Evolutionary conservation across 2,113 vertebrate species (phyloP), one percentile per base, ranked within the genome.

Genomic region (Alligator sinensis): DNA sequence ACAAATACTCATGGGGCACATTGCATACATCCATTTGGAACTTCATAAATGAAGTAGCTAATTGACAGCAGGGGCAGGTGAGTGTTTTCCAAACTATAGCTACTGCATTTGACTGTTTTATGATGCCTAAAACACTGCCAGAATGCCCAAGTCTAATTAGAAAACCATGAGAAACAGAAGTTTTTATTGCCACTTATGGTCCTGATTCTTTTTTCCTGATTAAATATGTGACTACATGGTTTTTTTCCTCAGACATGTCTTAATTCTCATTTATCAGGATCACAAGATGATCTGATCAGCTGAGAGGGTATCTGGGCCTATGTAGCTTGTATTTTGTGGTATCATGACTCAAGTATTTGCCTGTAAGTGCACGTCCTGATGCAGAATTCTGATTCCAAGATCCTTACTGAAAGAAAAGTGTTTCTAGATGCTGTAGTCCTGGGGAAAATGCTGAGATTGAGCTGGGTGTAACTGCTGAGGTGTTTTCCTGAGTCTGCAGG

Each of bases 31-130:
- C 92, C 92, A 93, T 92, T 95, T 77, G 75, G 0, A 3, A 79
- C 90, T 91, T 96, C 80, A 72, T 87, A 95, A 91, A 97, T 93
- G 93, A 97, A 97, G 89, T 70, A 90, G 92, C 89, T 95, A 96
- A 96, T 94, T 93, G 95, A 91, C 93, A 95, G 89, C 91, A 80
- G 92, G 95, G 92, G 95, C 96, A 80, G 95, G 84, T 9, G 89
- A 96, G 95, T 92, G 96, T 95, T 96, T 96, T 96, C 95, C 91
- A 95, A 91, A 84, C 75, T 86, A 5, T 84, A 96, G 86, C 93
- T 60, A 70, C 30, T 82, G 83, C 92, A 90, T 94, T 96, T 96
- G 94, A 90, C 64, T 86, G 70, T 92, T 97, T 95, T 95, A 92
- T 90, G 79, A 91, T 93, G 78, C 87, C 75, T 78, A 64, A 92